Evolutionary conservation across 1,140 invertebrate genomes (phyloP).

Genomic region (Pemphigus obesinymphae): DNA sequence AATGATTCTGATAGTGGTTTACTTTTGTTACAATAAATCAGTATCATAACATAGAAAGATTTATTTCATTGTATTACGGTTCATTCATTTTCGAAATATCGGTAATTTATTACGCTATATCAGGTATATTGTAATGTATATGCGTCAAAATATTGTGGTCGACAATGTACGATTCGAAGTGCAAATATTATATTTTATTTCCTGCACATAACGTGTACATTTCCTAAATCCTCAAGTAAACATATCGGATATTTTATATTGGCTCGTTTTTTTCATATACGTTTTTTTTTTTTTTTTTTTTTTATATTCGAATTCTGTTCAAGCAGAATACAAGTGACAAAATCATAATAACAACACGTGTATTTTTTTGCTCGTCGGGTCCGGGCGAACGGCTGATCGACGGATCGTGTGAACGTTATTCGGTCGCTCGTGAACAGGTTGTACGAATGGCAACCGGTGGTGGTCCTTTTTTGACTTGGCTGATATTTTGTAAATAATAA

Average conservation of each 20-base stretch:
- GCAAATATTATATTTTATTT: not conserved
- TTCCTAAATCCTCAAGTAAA: not conserved
- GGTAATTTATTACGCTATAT: no score
- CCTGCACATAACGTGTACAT: no score
- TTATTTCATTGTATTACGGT: no score
- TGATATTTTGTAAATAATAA: not conserved
- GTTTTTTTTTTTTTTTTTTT: not conserved
- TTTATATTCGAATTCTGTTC: not conserved
- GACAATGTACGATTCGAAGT: not conserved
- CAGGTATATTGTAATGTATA: not conserved
- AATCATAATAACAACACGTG: not conserved
- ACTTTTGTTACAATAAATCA: no score
- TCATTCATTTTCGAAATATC: no score
- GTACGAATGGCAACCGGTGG: conserved; percentile 33
- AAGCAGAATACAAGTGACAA: not conserved
- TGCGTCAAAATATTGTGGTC: not conserved
- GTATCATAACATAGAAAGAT: no score
- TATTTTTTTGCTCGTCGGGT: no score
- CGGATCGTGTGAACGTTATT: conserved; percentile 24
- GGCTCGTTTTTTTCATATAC: not conserved
- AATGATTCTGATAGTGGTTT: no score
- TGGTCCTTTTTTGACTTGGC: not conserved
- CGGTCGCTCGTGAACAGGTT: conserved; percentile 55
- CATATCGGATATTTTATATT: not conserved
- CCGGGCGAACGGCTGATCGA: not conserved